Base-by-base conservation (phyloP, 2,797 vertebrate species). In the Limnodromus scolopaceus region DNA sequence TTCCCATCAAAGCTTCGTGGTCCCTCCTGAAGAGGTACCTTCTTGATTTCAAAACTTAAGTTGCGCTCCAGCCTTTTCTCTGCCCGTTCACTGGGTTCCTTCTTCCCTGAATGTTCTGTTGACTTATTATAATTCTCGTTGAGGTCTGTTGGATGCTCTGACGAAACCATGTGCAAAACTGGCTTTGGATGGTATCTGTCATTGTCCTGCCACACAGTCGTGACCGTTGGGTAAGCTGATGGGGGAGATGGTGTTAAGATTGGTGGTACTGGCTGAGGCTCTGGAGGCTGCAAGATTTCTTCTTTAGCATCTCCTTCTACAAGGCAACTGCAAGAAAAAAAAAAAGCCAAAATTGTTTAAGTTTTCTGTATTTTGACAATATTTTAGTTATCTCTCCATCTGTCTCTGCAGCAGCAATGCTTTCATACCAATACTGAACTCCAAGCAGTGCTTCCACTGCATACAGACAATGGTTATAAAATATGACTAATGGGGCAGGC, bases 161-260 rank as follows among this genome's bases (percentile, higher is more conserved):
- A 98, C 1, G 98, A 98, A 96, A 99, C 97, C 91, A 99, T 97
- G 57, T 99, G 99, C 80, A 99, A 98, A 95, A 99, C 99, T 13
- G 99, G 99, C 97, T 99, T 99, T 91, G 99, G 99, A 88, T 99
- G 99, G 97, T 99, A 99, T 97, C 99, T 99, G 84, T 99, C 99
- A n/a, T 99, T 99, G 98, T 99, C 99, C 97, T 99, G 99, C 96
- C 99, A 99, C 79, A 99, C 99, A 0, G 99, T 99, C 71, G 99
- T 99, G 93, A 99, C 99, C 1, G 99, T 99, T 66, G 99, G 99
- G 95, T 99, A 99, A 72, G 99, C 99, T 15, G 99, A 99, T 0
- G 99, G 99, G 3, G 99, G 99, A 55, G 99, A 99, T 1, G 99
- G 99, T 12, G 99, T 99, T 94, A 99, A 98, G 94, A 99, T 99